Evolutionary conservation across 2,888 invertebrate species (phyloP).

Genomic region (Galerucella nymphaeae): DNA sequence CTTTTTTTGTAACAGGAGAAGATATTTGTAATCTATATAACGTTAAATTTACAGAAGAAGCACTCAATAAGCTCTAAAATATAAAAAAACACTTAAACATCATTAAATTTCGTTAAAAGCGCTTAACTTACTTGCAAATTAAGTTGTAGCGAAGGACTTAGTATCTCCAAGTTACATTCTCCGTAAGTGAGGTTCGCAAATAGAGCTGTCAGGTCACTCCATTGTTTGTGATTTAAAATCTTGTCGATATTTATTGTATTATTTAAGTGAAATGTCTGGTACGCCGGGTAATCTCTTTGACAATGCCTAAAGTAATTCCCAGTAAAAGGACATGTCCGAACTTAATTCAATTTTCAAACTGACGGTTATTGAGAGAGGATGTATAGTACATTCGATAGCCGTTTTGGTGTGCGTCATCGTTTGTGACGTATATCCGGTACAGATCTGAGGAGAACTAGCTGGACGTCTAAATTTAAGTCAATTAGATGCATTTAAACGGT

Average conservation of each 20-base stretch:
- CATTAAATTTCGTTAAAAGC: background rate
- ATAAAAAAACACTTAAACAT: slow-evolving; percentile 7
- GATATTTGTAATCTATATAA: slow-evolving; percentile 69
- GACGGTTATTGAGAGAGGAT: too few relatives aligned
- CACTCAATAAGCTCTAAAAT: slow-evolving; percentile 67
- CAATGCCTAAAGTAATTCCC: slow-evolving; percentile 71
- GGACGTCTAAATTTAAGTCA: too few relatives aligned
- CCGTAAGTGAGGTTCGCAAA: slow-evolving; percentile 66
- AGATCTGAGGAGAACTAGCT: too few relatives aligned
- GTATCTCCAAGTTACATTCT: slow-evolving; percentile 70
- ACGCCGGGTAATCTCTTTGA: slow-evolving; percentile 77
- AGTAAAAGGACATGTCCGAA: background rate
- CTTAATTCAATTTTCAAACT: background rate
- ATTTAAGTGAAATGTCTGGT: slow-evolving; percentile 77
- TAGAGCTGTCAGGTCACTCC: slow-evolving; percentile 67
- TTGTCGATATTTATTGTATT: slow-evolving; percentile 77
- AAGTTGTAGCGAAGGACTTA: slow-evolving; percentile 70
- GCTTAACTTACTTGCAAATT: slow-evolving; percentile 67
- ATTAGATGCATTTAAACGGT: too few relatives aligned
- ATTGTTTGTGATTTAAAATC: slow-evolving; percentile 73
- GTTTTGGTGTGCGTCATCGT: too few relatives aligned
- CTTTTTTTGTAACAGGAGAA: slow-evolving; percentile 72
- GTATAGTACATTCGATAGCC: too few relatives aligned
- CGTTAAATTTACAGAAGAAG: slow-evolving; percentile 73
- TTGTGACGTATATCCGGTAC: too few relatives aligned